A percentile compares a stretch with the other conserved stretches of the same genome.
These are phyloP conservation scores for Drosophila elegans DNA, from an alignment of 1,140 invertebrate species.

Conservation along the genomic window DNA sequence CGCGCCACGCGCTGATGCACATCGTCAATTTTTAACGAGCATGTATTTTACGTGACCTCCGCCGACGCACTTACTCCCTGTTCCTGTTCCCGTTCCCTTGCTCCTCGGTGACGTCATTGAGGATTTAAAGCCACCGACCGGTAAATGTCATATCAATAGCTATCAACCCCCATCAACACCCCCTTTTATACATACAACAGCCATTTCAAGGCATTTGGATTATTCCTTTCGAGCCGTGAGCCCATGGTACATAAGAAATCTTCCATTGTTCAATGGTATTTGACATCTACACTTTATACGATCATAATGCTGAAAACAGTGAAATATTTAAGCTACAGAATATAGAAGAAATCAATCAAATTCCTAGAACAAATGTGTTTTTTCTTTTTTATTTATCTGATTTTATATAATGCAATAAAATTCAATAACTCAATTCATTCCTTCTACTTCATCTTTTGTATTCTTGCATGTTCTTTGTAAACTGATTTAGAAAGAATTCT, in stretches of 20 bases:
- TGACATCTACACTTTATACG: neutral
- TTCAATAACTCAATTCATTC: no score
- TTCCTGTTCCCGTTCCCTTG: no score
- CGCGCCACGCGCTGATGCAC: constrained; percentile 72
- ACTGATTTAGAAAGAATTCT: no score
- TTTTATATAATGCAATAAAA: no score
- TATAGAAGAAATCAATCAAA: neutral
- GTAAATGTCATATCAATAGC: constrained; percentile 46
- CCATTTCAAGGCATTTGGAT: constrained; percentile 6
- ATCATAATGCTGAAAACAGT: neutral
- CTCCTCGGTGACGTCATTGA: constrained; percentile 52
- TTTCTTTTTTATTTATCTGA: no score
- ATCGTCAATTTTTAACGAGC: constrained; percentile 82
- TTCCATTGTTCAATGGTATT: constrained; percentile 1
- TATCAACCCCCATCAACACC: neutral
- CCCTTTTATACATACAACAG: constrained; percentile 7
- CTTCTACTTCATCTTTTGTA: no score
- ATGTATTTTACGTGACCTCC: constrained; percentile 61
- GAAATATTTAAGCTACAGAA: neutral
- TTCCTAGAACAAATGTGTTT: no score
- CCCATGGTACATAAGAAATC: constrained; percentile 14
- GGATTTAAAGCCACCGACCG: constrained; percentile 8
- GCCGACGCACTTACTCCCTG: neutral
- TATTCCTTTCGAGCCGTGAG: constrained; percentile 4
- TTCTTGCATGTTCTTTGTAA: no score